These are phyloP conservation scores for Idaea dimidiata DNA, from an alignment of 2,888 invertebrate species.

Conservation along the genomic window DNA sequence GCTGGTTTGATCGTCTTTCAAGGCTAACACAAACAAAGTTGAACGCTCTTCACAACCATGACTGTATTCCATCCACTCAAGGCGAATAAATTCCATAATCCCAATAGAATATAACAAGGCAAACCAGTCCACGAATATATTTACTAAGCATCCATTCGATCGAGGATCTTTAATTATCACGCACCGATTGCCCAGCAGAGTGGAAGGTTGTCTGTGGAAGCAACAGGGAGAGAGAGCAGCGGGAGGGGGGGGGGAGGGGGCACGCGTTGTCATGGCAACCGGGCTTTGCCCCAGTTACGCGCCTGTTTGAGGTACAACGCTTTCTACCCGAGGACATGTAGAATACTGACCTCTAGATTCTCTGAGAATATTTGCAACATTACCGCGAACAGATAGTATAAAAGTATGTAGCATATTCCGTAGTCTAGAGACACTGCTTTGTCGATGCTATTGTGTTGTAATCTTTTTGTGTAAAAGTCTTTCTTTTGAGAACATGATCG, in stretches of 20 bases:
- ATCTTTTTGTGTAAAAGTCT: neutral
- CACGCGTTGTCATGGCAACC: conserved; percentile 50
- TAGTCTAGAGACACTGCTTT: neutral
- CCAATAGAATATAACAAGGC: neutral
- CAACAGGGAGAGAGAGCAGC: conserved; percentile 18
- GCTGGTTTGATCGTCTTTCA: no score
- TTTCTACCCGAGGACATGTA: conserved; percentile 33
- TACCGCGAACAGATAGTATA: neutral
- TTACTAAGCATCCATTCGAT: conserved; percentile 14
- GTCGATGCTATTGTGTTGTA: neutral
- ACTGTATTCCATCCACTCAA: neutral
- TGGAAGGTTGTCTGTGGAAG: conserved; percentile 17
- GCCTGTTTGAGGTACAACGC: conserved; percentile 45
- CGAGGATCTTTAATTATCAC: conserved; percentile 27
- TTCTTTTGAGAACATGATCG: neutral
- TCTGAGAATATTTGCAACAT: neutral
- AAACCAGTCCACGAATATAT: neutral
- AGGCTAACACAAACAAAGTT: no score
- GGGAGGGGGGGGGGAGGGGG: conserved; percentile 24
- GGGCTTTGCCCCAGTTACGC: conserved; percentile 63
- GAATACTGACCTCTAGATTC: conserved; percentile 18
- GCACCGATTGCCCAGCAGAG: conserved; percentile 20
- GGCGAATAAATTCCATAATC: neutral
- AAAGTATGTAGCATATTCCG: neutral
- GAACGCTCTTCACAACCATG: no score